phyloP scores from a whole-genome alignment of 2,797 vertebrate genomes.

The Orestias chungarensis region DNA sequence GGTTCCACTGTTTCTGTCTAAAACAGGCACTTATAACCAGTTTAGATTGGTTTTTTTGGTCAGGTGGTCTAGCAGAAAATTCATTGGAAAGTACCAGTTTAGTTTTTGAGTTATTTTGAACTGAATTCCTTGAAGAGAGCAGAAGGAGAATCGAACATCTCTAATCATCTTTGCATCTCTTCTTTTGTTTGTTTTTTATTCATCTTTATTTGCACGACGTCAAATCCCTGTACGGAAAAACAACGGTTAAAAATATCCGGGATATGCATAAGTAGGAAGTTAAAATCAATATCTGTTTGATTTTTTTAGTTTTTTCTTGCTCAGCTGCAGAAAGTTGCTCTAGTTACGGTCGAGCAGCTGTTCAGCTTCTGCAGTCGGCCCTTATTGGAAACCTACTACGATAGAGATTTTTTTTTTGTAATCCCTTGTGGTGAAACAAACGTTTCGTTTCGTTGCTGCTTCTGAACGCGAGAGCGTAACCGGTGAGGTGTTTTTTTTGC shows the following conservation, averaged over 20 bases:
- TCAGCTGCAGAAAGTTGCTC: background rate
- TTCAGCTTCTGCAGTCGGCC: background rate
- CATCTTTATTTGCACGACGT: background rate
- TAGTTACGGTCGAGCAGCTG: background rate
- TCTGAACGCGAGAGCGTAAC: slow-evolving; percentile 20
- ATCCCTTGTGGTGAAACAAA: slow-evolving; percentile 26
- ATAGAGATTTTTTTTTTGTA: slow-evolving; percentile 3
- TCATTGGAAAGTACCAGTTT: background rate
- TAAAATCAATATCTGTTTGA: background rate
- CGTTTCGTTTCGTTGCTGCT: slow-evolving; percentile 23
- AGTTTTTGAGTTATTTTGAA: background rate
- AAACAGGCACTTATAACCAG: background rate
- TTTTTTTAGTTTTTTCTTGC: background rate
- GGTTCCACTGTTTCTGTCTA: background rate
- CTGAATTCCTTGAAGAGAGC: background rate
- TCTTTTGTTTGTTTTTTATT: background rate
- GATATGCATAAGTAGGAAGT: background rate
- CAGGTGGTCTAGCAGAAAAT: background rate
- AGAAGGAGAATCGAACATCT: background rate
- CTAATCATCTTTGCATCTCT: background rate
- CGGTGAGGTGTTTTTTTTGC: slow-evolving; percentile 25
- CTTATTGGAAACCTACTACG: background rate
- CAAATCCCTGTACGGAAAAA: too few species aligned
- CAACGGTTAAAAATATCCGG: too few species aligned
- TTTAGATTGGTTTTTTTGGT: background rate